phyloP scores from a whole-genome alignment of 2,113 vertebrate species.

The Gymnogyps californianus region DNA sequence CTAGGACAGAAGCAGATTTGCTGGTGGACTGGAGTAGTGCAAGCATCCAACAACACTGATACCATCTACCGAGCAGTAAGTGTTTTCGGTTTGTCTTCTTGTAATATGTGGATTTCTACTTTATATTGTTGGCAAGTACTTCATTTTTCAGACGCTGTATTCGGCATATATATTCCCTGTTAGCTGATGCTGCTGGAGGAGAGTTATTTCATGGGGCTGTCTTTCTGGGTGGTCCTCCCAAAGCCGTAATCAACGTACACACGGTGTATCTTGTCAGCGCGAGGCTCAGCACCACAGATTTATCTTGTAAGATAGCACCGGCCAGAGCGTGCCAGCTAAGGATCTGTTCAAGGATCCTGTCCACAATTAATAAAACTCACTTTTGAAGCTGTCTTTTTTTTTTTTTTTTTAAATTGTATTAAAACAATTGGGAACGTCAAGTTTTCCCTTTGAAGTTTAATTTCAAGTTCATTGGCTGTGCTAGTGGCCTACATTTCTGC shows the following conservation, averaged over 20 bases:
- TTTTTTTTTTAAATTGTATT: not conserved
- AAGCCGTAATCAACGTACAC: fast-evolving
- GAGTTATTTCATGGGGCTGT: not conserved
- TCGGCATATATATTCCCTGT: not conserved
- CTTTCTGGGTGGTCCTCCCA: conserved; percentile 53
- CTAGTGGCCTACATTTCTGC: not conserved
- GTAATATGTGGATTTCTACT: not conserved
- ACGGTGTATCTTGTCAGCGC: not conserved
- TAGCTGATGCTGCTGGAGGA: not conserved
- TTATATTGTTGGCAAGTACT: conserved; percentile 15
- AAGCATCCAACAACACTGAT: fast-evolving
- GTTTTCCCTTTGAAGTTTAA: not conserved
- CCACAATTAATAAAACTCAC: not conserved
- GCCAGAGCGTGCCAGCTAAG: not conserved
- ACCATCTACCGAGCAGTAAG: not conserved
- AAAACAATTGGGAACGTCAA: not conserved
- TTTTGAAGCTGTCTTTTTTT: not conserved
- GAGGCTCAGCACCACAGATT: not conserved
- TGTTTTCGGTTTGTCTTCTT: not conserved
- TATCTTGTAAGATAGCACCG: not conserved
- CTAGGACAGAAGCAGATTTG: not conserved
- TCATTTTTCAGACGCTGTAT: not conserved
- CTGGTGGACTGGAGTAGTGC: not conserved
- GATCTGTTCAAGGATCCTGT: not conserved
- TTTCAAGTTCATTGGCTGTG: not conserved